Evolutionary conservation across 1,140 invertebrate species (phyloP).

Genomic region (Polypedilum vanderplanki): DNA sequence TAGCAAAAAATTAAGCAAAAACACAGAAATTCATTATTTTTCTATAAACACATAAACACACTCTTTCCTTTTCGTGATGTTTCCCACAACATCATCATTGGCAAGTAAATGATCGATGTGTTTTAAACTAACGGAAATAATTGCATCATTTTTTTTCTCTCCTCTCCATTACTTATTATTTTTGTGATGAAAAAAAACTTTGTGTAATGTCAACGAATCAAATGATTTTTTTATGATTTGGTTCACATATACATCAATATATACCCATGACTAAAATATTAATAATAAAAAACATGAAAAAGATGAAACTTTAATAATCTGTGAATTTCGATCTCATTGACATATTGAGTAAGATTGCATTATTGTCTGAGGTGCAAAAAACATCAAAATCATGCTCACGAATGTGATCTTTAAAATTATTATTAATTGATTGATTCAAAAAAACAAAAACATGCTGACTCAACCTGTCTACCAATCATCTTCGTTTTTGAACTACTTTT

Average conservation of each 20-base stretch:
- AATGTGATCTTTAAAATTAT: not conserved
- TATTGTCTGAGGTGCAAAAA: not conserved
- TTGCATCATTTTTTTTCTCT: slow-evolving; percentile 15
- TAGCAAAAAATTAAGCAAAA: slow-evolving; percentile 3
- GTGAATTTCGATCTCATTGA: slow-evolving; percentile 1
- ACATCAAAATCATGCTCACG: not conserved
- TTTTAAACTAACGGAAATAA: not conserved
- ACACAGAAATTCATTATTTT: too few species aligned
- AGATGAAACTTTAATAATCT: slow-evolving; percentile 5
- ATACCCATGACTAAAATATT: not conserved
- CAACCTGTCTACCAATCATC: not conserved
- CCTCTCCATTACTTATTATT: not conserved
- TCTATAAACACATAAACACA: too few species aligned
- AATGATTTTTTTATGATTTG: not conserved
- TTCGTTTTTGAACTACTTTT: not conserved
- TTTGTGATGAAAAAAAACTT: not conserved
- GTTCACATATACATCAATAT: too few species aligned
- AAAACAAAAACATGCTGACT: slow-evolving; percentile 1
- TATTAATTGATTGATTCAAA: not conserved
- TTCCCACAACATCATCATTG: not conserved
- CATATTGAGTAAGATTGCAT: not conserved
- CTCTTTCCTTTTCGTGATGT: not conserved
- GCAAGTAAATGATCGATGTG: too few species aligned
- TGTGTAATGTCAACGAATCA: not conserved
- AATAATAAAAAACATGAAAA: not conserved